These are phyloP conservation scores for Cromileptes altivelis DNA, from an alignment of 2,113 vertebrate species.

Conservation along the genomic window DNA sequence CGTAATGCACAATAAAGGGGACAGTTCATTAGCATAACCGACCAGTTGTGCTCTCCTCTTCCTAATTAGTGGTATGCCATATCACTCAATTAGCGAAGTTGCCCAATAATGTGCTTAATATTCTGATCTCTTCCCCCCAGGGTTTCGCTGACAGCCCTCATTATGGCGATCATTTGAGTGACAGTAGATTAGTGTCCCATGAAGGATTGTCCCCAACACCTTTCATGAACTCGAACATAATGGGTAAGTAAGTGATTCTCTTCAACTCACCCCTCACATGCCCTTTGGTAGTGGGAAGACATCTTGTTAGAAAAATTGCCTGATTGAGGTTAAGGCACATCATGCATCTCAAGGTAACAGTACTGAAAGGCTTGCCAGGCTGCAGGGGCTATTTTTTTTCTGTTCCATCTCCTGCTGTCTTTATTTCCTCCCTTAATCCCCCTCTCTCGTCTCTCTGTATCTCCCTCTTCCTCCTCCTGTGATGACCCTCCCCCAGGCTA, in stretches of 20 bases:
- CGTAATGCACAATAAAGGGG: background rate
- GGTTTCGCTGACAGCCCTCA: slow-evolving; percentile 98
- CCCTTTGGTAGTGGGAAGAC: slow-evolving; percentile 80
- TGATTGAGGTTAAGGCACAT: slow-evolving; percentile 75
- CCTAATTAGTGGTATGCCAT: slow-evolving; percentile 88
- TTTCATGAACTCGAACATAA: slow-evolving; percentile 98
- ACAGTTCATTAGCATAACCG: slow-evolving; percentile 81
- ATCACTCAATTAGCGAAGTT: slow-evolving; percentile 89
- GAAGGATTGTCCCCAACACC: slow-evolving; percentile 99
- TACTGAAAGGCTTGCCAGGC: slow-evolving; percentile 40
- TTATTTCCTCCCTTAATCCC: slow-evolving; percentile 54
- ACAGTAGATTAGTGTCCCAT: slow-evolving; percentile 98
- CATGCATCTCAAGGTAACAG: slow-evolving; percentile 76
- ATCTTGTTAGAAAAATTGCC: slow-evolving; percentile 38
- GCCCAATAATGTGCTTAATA: slow-evolving; percentile 92
- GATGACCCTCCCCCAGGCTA: slow-evolving; percentile 82
- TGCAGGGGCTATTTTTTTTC: slow-evolving; percentile 33
- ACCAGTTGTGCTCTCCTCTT: slow-evolving; percentile 81
- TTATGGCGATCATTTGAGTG: slow-evolving; percentile 98
- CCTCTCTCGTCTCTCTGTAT: slow-evolving; percentile 49
- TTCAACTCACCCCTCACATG: slow-evolving; percentile 81
- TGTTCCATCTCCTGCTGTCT: slow-evolving; percentile 50
- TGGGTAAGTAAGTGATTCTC: slow-evolving; percentile 96
- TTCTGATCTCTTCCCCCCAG: slow-evolving; percentile 91
- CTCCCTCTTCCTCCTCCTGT: slow-evolving; percentile 59